Evolutionary conservation across 2,113 vertebrate species (phyloP).

Genomic region (Crotalus tigris): DNA sequence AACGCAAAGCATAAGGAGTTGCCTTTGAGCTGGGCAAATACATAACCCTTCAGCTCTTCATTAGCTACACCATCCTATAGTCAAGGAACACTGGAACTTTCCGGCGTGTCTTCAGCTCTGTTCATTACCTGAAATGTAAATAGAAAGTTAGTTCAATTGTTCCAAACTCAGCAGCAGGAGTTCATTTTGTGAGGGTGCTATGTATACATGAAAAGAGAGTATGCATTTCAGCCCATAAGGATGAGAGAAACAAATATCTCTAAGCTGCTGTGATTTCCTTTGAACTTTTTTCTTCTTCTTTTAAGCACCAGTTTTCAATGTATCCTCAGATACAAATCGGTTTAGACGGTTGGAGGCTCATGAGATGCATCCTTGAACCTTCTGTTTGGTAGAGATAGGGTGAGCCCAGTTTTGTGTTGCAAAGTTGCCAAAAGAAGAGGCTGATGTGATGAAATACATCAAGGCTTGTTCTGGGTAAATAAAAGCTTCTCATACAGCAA

Average conservation of each 20-base stretch:
- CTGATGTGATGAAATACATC: constrained; percentile 1
- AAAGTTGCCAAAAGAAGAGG: background rate
- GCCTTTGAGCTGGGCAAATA: background rate
- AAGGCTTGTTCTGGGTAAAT: constrained; percentile 1
- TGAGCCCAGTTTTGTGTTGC: background rate
- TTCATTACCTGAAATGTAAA: background rate
- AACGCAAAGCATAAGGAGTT: background rate
- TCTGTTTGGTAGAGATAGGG: constrained; percentile 20
- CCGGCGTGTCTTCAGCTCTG: background rate
- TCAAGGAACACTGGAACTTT: background rate
- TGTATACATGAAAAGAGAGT: constrained; percentile 11
- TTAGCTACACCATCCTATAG: background rate
- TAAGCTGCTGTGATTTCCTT: background rate
- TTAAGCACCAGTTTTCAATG: background rate
- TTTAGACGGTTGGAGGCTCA: background rate
- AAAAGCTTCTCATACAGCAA: constrained; percentile 6
- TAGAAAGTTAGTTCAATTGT: background rate
- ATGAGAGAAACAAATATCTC: constrained; percentile 4
- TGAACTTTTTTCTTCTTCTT: background rate
- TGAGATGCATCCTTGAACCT: background rate
- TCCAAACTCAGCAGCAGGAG: background rate
- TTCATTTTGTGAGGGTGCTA: background rate
- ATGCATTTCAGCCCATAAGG: background rate
- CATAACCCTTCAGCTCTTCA: background rate
- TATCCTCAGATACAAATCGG: background rate